Base-by-base conservation (phyloP, 2,797 vertebrate species). In the Dicrostonyx torquatus region DNA sequence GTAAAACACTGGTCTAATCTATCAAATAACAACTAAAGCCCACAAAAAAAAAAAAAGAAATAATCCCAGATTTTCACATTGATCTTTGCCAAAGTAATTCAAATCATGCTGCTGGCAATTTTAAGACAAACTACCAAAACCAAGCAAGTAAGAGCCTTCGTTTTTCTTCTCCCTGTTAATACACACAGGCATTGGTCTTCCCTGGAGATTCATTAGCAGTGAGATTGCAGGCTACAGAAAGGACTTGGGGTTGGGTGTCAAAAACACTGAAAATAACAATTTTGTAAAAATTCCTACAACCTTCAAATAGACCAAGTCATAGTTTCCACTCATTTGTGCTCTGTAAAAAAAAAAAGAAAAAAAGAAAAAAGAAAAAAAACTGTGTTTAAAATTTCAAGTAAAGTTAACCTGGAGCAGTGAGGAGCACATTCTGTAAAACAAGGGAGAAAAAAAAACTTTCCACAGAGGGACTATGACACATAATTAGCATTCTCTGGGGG, bases 341-440 rank as follows among this genome's bases (percentile, higher is more conserved):
- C 87, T 92, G 79, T 50, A n/a, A 18, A 37, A 37, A 37, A 70
- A 37, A 37, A 70, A n/a, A 18, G 24, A 60, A n/a, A n/a, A n/a
- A n/a, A n/a, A 18, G 20, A 37, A 37, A 70, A 37, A n/a, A 18
- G 20, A 37, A 37, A 70, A 37, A 97, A 96, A 45, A 53, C 97
- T 97, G 97, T 87, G 96, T 95, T 96, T 95, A 91, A 96, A 80
- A 92, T 95, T 97, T 97, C 95, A 97, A 97, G 94, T 89, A 92
- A 92, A 96, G 92, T 97, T 97, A 98, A 97, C 96, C 94, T 98
- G 84, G 66, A 93, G 90, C 94, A 86, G 70, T 83, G 92, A 97
- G 83, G 95, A 4, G 2, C 86, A 96, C 91, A 96, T 95, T 95
- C 94, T 93, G 91, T 92, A 97, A 96, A 96, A 95, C 6, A 95